phyloP scores from a whole-genome alignment of 2,797 vertebrate species.

The Euphonia xanthogaster region DNA sequence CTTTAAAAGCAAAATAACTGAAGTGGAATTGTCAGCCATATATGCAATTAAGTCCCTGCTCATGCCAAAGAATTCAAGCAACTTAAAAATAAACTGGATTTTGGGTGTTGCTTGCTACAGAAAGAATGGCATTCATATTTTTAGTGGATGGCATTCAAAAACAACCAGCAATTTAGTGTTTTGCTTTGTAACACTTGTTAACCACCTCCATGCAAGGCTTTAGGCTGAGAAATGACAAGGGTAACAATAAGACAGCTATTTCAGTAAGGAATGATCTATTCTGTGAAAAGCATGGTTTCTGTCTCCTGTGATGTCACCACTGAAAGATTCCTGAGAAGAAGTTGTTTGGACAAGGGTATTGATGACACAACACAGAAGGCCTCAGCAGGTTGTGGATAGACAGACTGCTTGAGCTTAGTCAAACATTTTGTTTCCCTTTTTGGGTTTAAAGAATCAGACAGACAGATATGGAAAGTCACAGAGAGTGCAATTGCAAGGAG shows the following conservation, averaged over 20 bases:
- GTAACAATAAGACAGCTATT: background rate
- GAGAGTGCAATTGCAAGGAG: background rate
- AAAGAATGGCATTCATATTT: background rate
- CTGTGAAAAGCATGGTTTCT: background rate
- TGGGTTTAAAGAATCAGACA: background rate
- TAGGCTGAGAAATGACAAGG: background rate
- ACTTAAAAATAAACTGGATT: background rate
- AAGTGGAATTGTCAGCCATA: background rate
- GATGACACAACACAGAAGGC: background rate
- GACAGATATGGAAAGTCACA: background rate
- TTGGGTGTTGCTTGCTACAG: background rate
- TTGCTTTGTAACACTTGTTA: background rate
- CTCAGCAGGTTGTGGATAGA: background rate
- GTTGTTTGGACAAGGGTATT: background rate
- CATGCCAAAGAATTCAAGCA: background rate
- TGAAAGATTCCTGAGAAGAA: background rate
- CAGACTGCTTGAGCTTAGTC: background rate
- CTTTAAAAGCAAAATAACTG: background rate
- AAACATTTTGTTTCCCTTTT: background rate
- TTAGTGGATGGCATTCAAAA: background rate
- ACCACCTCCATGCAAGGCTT: background rate
- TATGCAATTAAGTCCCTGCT: background rate
- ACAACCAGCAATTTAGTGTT: background rate
- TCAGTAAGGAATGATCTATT: background rate
- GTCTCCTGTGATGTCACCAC: background rate